phyloP scores from a whole-genome alignment of 2,113 vertebrate genomes.

The Solenodon paradoxus region DNA sequence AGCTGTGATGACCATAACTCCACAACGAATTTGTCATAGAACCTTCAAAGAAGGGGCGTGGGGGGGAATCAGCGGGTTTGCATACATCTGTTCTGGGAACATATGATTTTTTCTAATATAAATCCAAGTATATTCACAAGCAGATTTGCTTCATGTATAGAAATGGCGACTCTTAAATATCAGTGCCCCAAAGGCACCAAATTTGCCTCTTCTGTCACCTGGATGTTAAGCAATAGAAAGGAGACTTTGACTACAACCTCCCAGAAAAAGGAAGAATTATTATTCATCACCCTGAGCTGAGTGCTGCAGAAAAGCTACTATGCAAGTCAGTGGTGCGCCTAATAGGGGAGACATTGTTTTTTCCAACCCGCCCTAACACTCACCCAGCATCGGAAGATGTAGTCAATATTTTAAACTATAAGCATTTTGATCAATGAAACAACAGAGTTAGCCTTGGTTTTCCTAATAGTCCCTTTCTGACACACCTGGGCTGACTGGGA shows the following conservation, averaged over 20 bases:
- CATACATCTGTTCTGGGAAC: conserved; percentile 24
- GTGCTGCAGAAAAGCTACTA: neutral
- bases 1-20: conserved; percentile 72
- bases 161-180: conserved; percentile 24
- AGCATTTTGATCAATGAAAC: neutral
- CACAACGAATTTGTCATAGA: conserved; percentile 64
- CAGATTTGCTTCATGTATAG: conserved; percentile 11
- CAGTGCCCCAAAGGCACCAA: neutral
- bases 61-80: neutral
- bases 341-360: neutral
- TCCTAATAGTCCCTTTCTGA: neutral
- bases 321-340: neutral
- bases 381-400: neutral
- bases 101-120: conserved; percentile 37
- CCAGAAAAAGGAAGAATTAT: neutral
- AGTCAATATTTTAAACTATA: neutral
- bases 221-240: neutral
- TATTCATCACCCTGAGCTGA: neutral
- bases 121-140: conserved; percentile 45
- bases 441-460: neutral
- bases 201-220: neutral
- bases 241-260: neutral
- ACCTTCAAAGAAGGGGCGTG: neutral
- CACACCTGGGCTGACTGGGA: neutral
- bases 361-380: neutral